Evolutionary conservation across 2,113 vertebrate species (phyloP).

Genomic region (Genyomyrus donnyi): DNA sequence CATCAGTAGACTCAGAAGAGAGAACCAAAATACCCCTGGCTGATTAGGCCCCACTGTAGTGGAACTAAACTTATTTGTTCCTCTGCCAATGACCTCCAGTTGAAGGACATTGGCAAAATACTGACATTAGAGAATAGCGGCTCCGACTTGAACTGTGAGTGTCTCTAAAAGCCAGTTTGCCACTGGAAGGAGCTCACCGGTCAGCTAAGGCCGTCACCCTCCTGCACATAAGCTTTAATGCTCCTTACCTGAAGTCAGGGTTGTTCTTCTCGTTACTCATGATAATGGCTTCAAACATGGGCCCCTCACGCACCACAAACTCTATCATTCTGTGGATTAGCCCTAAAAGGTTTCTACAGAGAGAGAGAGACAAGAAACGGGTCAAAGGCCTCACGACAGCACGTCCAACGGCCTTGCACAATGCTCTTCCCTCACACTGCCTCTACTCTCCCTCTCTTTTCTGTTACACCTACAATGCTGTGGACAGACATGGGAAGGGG

Average conservation of each 20-base stretch:
- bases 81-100: not conserved
- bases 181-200: not conserved
- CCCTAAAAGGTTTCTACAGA: conserved; percentile 63
- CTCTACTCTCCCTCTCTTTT: conserved; percentile 20
- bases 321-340: conserved; percentile 73
- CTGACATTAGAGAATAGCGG: not conserved
- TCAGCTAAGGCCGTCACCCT: not conserved
- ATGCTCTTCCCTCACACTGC: conserved; percentile 19
- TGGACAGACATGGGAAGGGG: not conserved
- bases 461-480: conserved; percentile 1
- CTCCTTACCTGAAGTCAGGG: conserved; percentile 58
- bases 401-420: not conserved
- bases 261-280: conserved; percentile 71
- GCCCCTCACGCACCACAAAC: conserved; percentile 75
- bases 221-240: not conserved
- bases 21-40: not conserved
- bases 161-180: not conserved
- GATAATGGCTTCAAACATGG: conserved; percentile 70
- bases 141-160: not conserved
- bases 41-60: not conserved
- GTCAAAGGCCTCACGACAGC: conserved; percentile 7
- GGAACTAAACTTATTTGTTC: not conserved
- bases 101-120: not conserved
- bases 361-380: conserved; percentile 36
- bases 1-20: not conserved